These are phyloP conservation scores for Sebastiscus tertius DNA, from an alignment of 2,797 vertebrate genomes.

Conservation along the genomic window DNA sequence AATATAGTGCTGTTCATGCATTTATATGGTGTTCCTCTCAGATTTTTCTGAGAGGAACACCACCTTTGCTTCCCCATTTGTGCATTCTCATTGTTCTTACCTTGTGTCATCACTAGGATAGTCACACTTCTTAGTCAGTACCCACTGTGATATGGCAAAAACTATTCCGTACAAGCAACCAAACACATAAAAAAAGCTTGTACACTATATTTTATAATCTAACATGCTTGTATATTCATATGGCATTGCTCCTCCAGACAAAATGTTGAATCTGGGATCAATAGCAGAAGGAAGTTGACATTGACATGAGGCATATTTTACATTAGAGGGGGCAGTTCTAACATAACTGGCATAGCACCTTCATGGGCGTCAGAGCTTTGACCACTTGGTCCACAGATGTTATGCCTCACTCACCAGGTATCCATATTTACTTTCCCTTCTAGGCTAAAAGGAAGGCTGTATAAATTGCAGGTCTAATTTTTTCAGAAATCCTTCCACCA, in stretches of 20 bases:
- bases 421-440: constrained; percentile 2
- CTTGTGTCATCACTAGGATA: background rate
- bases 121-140: background rate
- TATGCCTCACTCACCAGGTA: background rate
- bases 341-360: background rate
- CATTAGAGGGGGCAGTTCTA: background rate
- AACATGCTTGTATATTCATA: background rate
- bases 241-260: background rate
- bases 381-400: constrained; percentile 11
- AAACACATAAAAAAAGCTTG: background rate
- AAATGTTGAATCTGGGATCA: background rate
- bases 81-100: background rate
- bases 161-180: background rate
- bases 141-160: background rate
- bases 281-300: background rate
- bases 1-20: background rate
- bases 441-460: background rate
- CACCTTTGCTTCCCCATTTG: no score
- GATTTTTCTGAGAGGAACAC: background rate
- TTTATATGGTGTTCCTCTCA: background rate
- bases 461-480: background rate
- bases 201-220: background rate
- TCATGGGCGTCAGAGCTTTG: background rate
- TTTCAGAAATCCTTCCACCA: background rate
- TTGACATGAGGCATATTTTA: background rate